Base-by-base conservation (phyloP, 30 jellyfish, hydroid and myxozoan species). In the Rhopilema esculentum region DNA sequence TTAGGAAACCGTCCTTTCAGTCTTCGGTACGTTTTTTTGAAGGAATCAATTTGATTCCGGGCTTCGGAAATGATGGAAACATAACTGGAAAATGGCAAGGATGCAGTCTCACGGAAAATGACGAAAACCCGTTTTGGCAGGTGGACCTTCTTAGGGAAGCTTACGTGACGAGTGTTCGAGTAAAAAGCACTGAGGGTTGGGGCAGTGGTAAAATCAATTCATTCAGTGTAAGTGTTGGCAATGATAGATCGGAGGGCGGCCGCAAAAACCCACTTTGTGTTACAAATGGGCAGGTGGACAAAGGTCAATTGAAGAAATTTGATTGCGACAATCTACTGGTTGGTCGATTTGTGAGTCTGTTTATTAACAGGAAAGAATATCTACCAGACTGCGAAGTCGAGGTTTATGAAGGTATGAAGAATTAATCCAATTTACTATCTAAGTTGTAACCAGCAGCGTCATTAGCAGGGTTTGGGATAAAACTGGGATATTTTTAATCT, bases 21-120 rank as follows among this genome's bases (percentile, higher is more conserved):
- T 67, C 78, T 0, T 12, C 33, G 9, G 21, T 67, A 20, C 78
- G 23, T 24, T 17, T 16, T 1, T 4, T 21, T 24, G 17, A 26
- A 0, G 78, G 78, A 12, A 24, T 12, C 4, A 1, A 4, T 18
- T 1, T 67, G 78, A 4, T 20, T 67, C 48, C 78, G 20, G 23
- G 78, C 32, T 67, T 67, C 16, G 78, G 48, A 67, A 67, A 67
- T 17, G 78, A 67, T 24, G 78, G 78, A 16, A 67, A 67, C 23
- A 12, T 12, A 1, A 24, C 20, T 67, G 78, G 49, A 1, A 16
- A 24, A 1, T 67, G 33, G 78, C 17, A 20, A 20, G 33, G 17
- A 15, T 67, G 78, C 23, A 48, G 48, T 12, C 32, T 29, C 21
- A 72, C 68, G 16, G 16, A 8, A 72, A 8, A 26, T 19, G 68